Conservation (phyloP, 2,888 invertebrate species). For the Rhingia campestris region DNA sequence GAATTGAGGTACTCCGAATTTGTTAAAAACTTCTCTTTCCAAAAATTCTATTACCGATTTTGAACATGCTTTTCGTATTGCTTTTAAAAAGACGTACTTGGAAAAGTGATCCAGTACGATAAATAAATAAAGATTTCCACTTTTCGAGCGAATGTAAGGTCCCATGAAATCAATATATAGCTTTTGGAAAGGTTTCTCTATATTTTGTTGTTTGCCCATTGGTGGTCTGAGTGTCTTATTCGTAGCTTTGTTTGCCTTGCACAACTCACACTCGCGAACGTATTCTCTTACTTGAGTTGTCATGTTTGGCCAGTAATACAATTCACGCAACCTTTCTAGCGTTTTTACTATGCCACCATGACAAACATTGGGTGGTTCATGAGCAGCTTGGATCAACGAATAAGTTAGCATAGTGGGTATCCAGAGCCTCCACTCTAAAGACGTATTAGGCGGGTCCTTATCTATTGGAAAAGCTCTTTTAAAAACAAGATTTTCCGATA, state of each 20-base stretch:
- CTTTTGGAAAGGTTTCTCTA: slow-evolving; percentile 55
- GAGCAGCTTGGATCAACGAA: too few relatives aligned
- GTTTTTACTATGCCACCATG: slow-evolving; percentile 12
- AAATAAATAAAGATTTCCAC: slow-evolving; percentile 44
- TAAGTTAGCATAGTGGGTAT: too few relatives aligned
- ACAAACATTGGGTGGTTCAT: not conserved
- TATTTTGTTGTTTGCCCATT: slow-evolving; percentile 38
- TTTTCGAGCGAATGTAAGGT: slow-evolving; percentile 63
- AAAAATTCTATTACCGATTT: slow-evolving; percentile 18
- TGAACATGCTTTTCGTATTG: slow-evolving; percentile 33
- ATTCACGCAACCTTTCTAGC: not conserved
- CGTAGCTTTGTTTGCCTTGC: slow-evolving; percentile 9
- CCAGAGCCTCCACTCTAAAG: too few relatives aligned
- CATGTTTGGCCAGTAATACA: slow-evolving; percentile 8
- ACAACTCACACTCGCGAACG: not conserved
- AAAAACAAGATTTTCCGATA: too few relatives aligned
- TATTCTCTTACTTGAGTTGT: not conserved
- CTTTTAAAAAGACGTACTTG: slow-evolving; percentile 48
- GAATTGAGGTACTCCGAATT: slow-evolving; percentile 74
- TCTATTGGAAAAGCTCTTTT: too few relatives aligned
- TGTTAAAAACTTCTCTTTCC: slow-evolving; percentile 65
- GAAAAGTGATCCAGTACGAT: slow-evolving; percentile 55
- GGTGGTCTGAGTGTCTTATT: slow-evolving; percentile 32
- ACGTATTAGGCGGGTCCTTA: too few relatives aligned
- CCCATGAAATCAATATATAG: slow-evolving; percentile 62